phyloP scores from a whole-genome alignment of 2,797 vertebrate species.

The Poeciliopsis paucimaculata region DNA sequence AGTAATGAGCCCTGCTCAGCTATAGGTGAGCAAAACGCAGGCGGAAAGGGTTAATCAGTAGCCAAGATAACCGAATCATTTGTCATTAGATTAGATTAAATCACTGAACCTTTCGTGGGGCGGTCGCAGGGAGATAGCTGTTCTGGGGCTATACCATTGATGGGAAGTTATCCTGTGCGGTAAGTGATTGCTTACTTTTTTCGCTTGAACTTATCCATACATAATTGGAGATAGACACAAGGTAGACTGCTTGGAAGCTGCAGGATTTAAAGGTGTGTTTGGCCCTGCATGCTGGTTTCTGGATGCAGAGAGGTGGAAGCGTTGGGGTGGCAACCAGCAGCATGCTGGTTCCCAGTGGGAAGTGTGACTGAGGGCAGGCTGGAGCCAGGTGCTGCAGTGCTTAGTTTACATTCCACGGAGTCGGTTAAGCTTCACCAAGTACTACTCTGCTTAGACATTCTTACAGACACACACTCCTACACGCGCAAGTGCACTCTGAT shows the following conservation, averaged over 20 bases:
- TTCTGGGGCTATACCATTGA: slow-evolving; percentile 45
- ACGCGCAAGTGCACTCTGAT: neutral
- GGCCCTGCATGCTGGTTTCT: slow-evolving; percentile 9
- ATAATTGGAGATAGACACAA: slow-evolving; percentile 33
- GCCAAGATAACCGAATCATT: slow-evolving; percentile 67
- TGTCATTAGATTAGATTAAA: slow-evolving; percentile 74
- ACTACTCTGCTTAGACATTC: slow-evolving; percentile 40
- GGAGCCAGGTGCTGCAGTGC: slow-evolving; percentile 60
- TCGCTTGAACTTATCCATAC: slow-evolving; percentile 40
- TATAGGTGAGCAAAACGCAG: slow-evolving; percentile 50
- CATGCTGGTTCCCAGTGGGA: slow-evolving; percentile 29
- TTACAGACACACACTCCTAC: slow-evolving; percentile 6
- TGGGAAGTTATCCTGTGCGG: slow-evolving; percentile 38
- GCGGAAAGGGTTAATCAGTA: slow-evolving; percentile 70
- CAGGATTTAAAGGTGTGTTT: slow-evolving; percentile 12
- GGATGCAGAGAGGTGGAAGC: neutral
- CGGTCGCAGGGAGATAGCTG: slow-evolving; percentile 37
- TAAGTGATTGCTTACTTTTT: slow-evolving; percentile 42
- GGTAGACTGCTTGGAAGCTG: slow-evolving; percentile 27
- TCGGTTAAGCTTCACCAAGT: slow-evolving; percentile 55
- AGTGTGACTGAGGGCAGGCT: slow-evolving; percentile 46
- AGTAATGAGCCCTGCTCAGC: slow-evolving; percentile 38
- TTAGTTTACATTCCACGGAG: slow-evolving; percentile 76
- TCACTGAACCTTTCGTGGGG: slow-evolving; percentile 61
- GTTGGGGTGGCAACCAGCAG: neutral